These are phyloP conservation scores for Telmatochromis sp. DNA, from an alignment of 2,113 vertebrate species.

Conservation along the genomic window DNA sequence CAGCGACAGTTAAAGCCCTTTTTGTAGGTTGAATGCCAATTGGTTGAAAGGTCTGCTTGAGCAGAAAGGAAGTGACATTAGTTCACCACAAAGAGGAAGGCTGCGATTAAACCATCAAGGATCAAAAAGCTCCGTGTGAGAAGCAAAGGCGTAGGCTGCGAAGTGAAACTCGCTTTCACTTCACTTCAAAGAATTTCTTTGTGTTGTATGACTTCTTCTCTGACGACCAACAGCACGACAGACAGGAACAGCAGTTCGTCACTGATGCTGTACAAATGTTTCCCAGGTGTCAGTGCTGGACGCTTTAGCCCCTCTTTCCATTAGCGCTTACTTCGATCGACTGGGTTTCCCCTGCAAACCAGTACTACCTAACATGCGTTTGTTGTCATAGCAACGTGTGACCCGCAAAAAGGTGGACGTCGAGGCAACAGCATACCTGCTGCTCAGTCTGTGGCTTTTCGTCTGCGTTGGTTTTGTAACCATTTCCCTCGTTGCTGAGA, in stretches of 20 bases:
- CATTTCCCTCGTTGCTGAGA: background rate
- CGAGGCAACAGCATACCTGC: accelerated
- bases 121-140: background rate
- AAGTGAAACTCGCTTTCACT: background rate
- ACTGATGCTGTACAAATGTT: accelerated
- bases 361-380: background rate
- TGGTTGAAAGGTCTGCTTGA: background rate
- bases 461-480: background rate
- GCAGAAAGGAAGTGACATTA: background rate
- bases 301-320: background rate
- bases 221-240: accelerated
- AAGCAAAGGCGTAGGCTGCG: background rate
- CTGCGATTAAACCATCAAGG: background rate
- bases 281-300: background rate
- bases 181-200: background rate
- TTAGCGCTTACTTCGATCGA: accelerated
- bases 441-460: background rate
- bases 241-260: background rate
- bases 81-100: background rate
- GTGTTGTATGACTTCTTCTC: background rate
- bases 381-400: background rate
- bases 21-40: background rate
- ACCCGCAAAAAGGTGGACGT: background rate
- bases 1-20: background rate
- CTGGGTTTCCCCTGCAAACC: background rate